These are phyloP conservation scores for Molossus alvarezi DNA, from an alignment of 2,797 vertebrate species.

Conservation along the genomic window DNA sequence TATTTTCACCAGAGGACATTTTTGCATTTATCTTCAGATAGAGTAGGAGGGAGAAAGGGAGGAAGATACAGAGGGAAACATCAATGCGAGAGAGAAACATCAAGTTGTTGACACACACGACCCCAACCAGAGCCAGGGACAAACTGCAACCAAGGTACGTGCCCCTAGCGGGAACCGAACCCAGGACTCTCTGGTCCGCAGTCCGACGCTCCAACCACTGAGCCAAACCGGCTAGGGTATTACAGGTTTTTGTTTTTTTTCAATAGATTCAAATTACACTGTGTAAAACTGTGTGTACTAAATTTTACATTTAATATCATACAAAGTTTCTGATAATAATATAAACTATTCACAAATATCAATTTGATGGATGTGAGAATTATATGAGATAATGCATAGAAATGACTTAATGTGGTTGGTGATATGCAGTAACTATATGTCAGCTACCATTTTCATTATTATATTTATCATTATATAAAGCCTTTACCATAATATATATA, in stretches of 20 bases:
- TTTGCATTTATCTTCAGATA: no score
- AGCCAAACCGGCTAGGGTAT: no score
- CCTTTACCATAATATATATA: slow-evolving; percentile 6
- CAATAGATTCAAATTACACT: neutral
- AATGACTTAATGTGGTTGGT: neutral
- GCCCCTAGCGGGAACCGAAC: no score
- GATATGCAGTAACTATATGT: neutral
- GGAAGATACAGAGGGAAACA: no score
- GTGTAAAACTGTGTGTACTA: neutral
- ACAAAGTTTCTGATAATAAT: slow-evolving; percentile 8
- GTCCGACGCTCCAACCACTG: no score
- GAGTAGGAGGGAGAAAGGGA: no score
- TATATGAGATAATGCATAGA: neutral
- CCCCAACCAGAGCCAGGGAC: no score
- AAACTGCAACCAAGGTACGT: no score
- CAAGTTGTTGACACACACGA: no score
- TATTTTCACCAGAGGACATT: no score
- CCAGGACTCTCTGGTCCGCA: no score
- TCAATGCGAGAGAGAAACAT: no score
- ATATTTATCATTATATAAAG: slow-evolving; percentile 30
- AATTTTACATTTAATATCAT: slow-evolving; percentile 36
- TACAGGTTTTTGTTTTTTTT: neutral
- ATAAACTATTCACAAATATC: neutral
- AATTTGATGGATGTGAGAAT: slow-evolving; percentile 19
- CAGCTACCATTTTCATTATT: neutral